Evolutionary conservation across 2,797 vertebrate genomes (phyloP).

Genomic region (Lophotriccus pileatus): DNA sequence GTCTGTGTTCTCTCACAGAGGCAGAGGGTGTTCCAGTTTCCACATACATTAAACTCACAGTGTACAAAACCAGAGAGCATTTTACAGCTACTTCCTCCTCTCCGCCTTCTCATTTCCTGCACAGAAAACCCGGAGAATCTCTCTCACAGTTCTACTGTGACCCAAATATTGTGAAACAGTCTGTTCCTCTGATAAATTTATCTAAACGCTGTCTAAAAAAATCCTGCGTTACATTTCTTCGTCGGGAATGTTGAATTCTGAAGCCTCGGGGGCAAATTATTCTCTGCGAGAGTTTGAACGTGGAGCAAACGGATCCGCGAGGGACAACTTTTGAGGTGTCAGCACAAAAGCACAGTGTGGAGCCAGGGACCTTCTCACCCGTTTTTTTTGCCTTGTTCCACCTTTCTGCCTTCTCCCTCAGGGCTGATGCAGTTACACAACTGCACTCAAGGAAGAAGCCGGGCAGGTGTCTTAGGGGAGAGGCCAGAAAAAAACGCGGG

Average conservation of each 20-base stretch:
- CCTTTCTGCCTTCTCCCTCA: not conserved
- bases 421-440: no score
- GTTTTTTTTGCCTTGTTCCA: not conserved
- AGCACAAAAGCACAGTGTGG: not conserved
- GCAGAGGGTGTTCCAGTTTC: not conserved
- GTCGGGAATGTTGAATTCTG: not conserved
- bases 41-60: not conserved
- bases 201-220: constrained; percentile 6
- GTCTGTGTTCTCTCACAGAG: not conserved
- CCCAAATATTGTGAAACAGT: constrained; percentile 57
- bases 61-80: not conserved
- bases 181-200: constrained; percentile 35
- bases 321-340: not conserved
- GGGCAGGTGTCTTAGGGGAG: rapidly evolving
- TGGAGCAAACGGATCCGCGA: not conserved
- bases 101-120: constrained; percentile 48
- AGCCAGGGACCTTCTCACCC: not conserved
- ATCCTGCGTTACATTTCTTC: not conserved
- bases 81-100: constrained; percentile 46
- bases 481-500: not conserved
- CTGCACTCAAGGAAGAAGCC: not conserved
- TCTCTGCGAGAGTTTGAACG: not conserved
- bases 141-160: constrained; percentile 25
- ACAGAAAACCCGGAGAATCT: constrained; percentile 5
- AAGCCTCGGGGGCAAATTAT: not conserved